Percentiles rank a stretch among this genome's conserved stretches.
Evolutionary conservation across 2,113 vertebrate species (phyloP).

Genomic region (Sylvia atricapilla): DNA sequence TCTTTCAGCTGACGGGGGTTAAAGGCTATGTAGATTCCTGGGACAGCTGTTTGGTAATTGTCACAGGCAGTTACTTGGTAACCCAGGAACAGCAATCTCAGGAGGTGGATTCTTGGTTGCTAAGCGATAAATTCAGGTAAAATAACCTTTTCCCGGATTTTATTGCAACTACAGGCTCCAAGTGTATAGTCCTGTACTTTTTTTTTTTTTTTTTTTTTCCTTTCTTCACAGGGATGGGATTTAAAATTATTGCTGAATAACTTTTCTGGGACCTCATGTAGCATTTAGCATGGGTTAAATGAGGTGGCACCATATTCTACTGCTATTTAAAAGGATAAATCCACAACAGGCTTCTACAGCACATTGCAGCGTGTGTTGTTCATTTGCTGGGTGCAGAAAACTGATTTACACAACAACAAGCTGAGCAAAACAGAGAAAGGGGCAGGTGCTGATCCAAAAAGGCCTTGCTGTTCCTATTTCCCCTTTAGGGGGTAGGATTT

Average conservation of each 20-base stretch:
- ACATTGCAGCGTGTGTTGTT: rapidly evolving
- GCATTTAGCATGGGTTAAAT: neutral
- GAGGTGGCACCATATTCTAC: neutral
- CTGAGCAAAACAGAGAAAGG: neutral
- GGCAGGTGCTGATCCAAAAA: neutral
- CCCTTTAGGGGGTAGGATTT: neutral
- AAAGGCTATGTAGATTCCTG: conserved; percentile 72
- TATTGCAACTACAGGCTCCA: conserved; percentile 13
- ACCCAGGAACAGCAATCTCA: conserved; percentile 56
- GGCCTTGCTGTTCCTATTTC: neutral
- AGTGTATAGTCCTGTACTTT: neutral
- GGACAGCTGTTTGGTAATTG: conserved; percentile 72
- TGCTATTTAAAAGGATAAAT: neutral
- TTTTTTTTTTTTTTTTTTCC: neutral
- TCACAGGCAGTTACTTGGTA: conserved; percentile 70
- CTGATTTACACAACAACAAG: neutral
- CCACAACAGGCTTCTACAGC: neutral
- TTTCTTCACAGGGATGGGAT: neutral
- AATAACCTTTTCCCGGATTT: conserved; percentile 57
- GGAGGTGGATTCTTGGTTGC: conserved; percentile 67
- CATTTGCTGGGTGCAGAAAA: neutral
- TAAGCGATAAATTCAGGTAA: conserved; percentile 75
- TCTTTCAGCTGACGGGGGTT: conserved; percentile 62
- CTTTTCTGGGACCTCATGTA: neutral
- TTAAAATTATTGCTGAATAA: conserved; percentile 22